Base-by-base conservation (phyloP, 1,140 invertebrate genomes). In the Bombus vancouverensis region DNA sequence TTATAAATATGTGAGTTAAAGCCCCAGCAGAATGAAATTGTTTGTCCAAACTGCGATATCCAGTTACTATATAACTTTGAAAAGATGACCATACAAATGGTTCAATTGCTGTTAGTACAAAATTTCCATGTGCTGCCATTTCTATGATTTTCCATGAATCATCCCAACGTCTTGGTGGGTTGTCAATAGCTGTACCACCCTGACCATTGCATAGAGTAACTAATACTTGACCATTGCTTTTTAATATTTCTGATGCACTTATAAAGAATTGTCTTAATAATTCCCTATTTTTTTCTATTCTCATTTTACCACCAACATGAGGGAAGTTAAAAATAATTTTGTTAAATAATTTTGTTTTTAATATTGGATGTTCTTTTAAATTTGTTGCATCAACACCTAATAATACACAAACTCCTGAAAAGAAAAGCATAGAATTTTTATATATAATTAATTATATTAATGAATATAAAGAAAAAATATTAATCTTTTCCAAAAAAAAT, bases 311-410 rank as follows among this genome's bases (percentile, higher is more conserved):
- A 74, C 96, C 96, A 72, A 95, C 94, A 92, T 97, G 96, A 47
- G 96, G 96, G 92, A 97, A 97, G 89, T 97, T 97, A 89, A 97
- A 97, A 59, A 97, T 94, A 62, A 97, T 95, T 92, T 95, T 94
- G 32, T 94, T 88, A 92, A 96, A 97, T 62, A 83, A 81, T 66
- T 92, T 75, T 13, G 89, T 83, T 34, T 66, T 88, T 28, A 96
- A 89, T 18, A 78, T 71, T 28, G 90, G 39, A 86, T 93, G 86
- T 13, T 93, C 71, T 44, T 89, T 83, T 44, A 96, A 87, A 86
- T 93, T 94, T 59, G 95, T 96, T 91, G 94, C 96, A 95, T 96
- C 96, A 39, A 96, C 94, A 62, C 94, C 94, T 83, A 95, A 92
- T 28, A 95, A 89, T 6, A 96, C 94, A 73, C 66, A 71, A 76